Evolutionary conservation across 2,888 invertebrate genomes (phyloP), one percentile per base, ranked within the genome.

Genomic region (Cerceris ruficornis): DNA sequence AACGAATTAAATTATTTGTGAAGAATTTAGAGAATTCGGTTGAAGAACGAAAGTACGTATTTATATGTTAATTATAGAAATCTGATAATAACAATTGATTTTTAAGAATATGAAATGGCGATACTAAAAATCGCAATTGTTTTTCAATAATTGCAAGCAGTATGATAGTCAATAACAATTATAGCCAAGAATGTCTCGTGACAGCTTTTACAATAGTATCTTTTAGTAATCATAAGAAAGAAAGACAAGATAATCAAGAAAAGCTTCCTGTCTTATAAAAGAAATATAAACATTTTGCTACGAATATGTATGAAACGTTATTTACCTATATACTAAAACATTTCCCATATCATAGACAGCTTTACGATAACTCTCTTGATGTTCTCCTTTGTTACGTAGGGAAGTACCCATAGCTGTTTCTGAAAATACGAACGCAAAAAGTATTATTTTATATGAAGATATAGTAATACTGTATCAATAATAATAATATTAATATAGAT

Each of bases 361-460:
- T 13, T 75, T 28, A 0, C 81, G 79, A 67, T 87, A 87, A 7
- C 78, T 77, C 9, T 66, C 17, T 39, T 83, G 80, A 49, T 70
- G 67, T 0, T 69, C 39, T 0, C 50, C 75, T 8, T 58, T 67
- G 0, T 70, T 77, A 7, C 71, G 46, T n/a, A 86, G 61, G 0
- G 80, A 69, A 0, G 71, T 82, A 6, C 87, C 87, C 85, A 87
- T 87, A 1, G 87, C 82, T 1, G 94, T 93, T 82, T 94, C 94
- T 93, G 88, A 70, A 87, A 90, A 49, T 41, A 28, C 28, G 28
- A 28, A 28, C 4, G 4, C 28, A 28, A 4, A 28, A 1, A 28
- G 28, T 4, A 28, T 28, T 28, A 28, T 28, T 28, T 28, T 28
- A 28, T 4, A 28, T 68, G 0, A 52, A 2, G 14, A 52, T 13